Evolutionary conservation across 2,797 vertebrate species (phyloP), one percentile per base, ranked within the genome.

Genomic region (Spinus olivaceus): DNA sequence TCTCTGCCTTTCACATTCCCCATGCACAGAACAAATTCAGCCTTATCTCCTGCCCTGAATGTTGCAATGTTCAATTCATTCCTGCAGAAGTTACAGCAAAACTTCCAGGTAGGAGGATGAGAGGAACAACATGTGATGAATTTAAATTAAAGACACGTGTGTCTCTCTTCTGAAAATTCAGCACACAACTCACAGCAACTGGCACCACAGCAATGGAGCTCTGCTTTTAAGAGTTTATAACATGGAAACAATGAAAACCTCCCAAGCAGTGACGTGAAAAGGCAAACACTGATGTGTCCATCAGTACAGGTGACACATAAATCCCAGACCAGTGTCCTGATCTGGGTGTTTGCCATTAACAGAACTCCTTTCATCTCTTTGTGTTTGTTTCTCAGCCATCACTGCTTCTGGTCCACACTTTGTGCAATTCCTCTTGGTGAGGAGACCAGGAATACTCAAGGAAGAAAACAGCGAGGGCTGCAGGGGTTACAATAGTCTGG

Each of bases 21-120:
- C 24, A 8, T 2, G 16, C 22, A 49, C 21, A 32, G 70, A 42
- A 39, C 12, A 21, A 65, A 28, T 1, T 12, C 21, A n/a, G 25
- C 3, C 33, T 51, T 50, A 14, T 42, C 32, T 32, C 54, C 88
- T 78, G 61, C n/a, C 30, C 7, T 12, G 12, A 24, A 28, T 3
- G 8, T 7, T 24, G 49, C 2, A 0, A 24, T 1, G 2, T 14
- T 44, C 0, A 0, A n/a, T 19, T 92, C n/a, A 3, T 28, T 32
- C 42, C 72, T 35, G 15, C 3, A 6, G 14, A 39, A 87, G 23
- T 44, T 27, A 39, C 24, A 50, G 37, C 6, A 65, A 76, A 83
- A 63, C 19, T 65, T 37, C 20, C 69, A 41, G 61, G 49, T 11
- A 80, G 1, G 1, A 41, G 35, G 72, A 39, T 4, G 14, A 82